Base-by-base conservation (phyloP, 1,140 invertebrate species). In the Latrodectus geometricus region DNA sequence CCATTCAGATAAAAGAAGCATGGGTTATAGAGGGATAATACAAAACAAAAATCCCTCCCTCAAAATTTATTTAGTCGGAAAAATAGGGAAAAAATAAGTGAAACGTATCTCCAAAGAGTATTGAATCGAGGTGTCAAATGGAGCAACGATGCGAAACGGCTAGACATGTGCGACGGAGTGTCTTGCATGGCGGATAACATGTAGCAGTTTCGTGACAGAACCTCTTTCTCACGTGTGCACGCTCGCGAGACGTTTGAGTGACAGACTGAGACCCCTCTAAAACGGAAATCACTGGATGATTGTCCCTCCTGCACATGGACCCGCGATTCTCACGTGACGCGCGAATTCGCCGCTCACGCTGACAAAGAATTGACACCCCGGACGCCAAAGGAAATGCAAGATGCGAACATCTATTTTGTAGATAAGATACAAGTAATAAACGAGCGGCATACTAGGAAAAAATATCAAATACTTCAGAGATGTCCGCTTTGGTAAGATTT, bases 111-210 rank as follows among this genome's bases (percentile, higher is more conserved):
- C 76, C 68, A 61, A 15, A 35, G 20, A 49, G 35, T 23, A 48
- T 35, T 49, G 12, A 21, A 48, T 23, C 14, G 66, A 80, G 78
- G 78, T 80, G 78, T 80, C 78, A 61, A 70, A 48, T 21, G 49
- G 21, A 17, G 20, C 78, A 80, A 1, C 48, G 78, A 48, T 8
- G 78, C 78, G 78, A 21, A 61, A 80, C 78, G 66, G 4, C 20
- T 52, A 80, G 78, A 80, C 78, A 80, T 52, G 78, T 70, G 78
- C 68, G 78, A 80, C 78, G 56, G 35, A 61, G 68, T 80, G 78
- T 80, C 66, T 80, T 80, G 78, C 78, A 80, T 80, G 78, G 78
- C 66, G 68, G 68, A 61, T 68, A 65, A 70, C 78, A 54, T 80
- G 78, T 80, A 70, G 78, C 49, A 80, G 78, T 80, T 80, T 80